These are phyloP conservation scores for Drosophila algonquin DNA, from an alignment of 2,888 invertebrate species.

Conservation along the genomic window DNA sequence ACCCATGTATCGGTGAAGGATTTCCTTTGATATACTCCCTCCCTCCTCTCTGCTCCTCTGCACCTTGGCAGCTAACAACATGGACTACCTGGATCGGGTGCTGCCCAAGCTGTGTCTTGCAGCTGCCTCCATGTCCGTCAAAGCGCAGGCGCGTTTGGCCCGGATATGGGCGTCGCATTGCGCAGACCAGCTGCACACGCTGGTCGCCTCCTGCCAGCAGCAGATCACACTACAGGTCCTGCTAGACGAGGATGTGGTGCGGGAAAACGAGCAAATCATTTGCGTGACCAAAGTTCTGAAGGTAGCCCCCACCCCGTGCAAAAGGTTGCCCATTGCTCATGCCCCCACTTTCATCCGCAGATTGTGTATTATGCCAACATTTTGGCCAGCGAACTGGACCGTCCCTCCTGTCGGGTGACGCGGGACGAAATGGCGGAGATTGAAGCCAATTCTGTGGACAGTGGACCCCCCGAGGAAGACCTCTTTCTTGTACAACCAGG, in stretches of 20 bases:
- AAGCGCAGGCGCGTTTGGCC: slow-evolving; percentile 91
- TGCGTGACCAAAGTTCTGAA: slow-evolving; percentile 95
- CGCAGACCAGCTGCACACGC: slow-evolving; percentile 87
- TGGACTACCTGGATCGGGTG: slow-evolving; percentile 92
- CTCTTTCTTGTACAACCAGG: slow-evolving; percentile 81
- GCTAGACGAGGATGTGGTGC: slow-evolving; percentile 90
- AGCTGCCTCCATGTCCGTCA: slow-evolving; percentile 88
- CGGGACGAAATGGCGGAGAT: slow-evolving; percentile 38
- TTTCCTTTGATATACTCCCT: background rate
- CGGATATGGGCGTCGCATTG: slow-evolving; percentile 91
- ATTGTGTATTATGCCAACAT: slow-evolving; percentile 95
- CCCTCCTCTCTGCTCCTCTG: background rate
- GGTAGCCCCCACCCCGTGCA: slow-evolving; percentile 82
- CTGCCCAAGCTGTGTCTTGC: slow-evolving; percentile 92
- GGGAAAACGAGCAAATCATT: slow-evolving; percentile 93
- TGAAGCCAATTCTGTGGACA: slow-evolving; percentile 54
- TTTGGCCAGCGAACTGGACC: slow-evolving; percentile 91
- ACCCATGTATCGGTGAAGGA: background rate
- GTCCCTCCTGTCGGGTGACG: slow-evolving; percentile 84
- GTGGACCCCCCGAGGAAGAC: slow-evolving; percentile 80
- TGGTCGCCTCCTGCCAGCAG: slow-evolving; percentile 93
- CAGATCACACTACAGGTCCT: slow-evolving; percentile 94
- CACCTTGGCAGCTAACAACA: slow-evolving; percentile 76
- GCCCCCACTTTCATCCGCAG: slow-evolving; percentile 65
- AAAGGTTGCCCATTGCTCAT: too few relatives aligned